phyloP scores from a whole-genome alignment of 2,797 vertebrate genomes.

The Clarias pachynema region DNA sequence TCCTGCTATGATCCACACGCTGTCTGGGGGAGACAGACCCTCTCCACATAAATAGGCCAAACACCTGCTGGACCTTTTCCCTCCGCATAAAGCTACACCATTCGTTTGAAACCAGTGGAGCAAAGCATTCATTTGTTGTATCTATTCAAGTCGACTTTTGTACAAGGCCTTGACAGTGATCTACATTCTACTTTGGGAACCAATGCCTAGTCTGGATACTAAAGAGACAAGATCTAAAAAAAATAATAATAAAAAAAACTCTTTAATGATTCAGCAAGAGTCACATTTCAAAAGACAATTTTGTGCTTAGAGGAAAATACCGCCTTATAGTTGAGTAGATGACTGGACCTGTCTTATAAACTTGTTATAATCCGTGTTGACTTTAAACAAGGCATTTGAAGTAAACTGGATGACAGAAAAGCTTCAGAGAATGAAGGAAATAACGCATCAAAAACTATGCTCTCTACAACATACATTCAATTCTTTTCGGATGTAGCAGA shows the following conservation, averaged over 20 bases:
- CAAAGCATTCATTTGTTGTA: constrained; percentile 71
- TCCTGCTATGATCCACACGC: constrained; percentile 82
- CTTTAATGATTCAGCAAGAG: constrained; percentile 7
- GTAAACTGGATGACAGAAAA: background rate
- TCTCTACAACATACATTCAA: background rate
- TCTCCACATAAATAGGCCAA: constrained; percentile 81
- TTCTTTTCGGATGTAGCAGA: background rate
- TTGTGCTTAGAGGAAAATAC: background rate
- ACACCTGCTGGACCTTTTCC: constrained; percentile 82
- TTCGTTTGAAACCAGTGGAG: constrained; percentile 71
- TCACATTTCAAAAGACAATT: background rate
- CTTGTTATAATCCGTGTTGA: background rate
- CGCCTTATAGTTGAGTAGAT: background rate
- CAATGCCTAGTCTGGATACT: constrained; percentile 46
- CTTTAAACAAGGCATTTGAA: background rate
- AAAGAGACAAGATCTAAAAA: constrained; percentile 44
- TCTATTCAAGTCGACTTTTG: constrained; percentile 71
- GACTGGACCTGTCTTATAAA: background rate
- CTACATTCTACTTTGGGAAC: constrained; percentile 52
- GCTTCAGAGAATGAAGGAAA: background rate
- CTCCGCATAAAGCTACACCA: constrained; percentile 72
- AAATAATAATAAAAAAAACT: background rate
- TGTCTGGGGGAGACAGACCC: constrained; percentile 69
- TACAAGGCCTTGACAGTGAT: constrained; percentile 61
- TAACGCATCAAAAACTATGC: background rate